phyloP scores from a whole-genome alignment of 2,888 invertebrate species.

The Volucella zonaria region DNA sequence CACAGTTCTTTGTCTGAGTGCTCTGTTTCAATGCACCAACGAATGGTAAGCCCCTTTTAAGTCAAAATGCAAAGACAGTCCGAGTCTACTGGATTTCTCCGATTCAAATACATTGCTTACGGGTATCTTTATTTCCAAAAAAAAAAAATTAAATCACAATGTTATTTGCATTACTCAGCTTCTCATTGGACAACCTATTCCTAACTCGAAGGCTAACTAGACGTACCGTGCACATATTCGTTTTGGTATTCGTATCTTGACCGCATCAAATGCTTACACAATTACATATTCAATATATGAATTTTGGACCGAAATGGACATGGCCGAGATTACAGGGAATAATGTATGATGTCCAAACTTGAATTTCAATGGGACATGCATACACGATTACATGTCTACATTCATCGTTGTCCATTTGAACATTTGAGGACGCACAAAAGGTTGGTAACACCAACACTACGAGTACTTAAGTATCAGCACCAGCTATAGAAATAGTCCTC shows the following conservation, averaged over 20 bases:
- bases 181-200: neutral
- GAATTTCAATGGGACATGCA: slow-evolving; percentile 75
- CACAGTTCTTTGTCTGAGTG: no score
- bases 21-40: no score
- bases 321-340: slow-evolving; percentile 77
- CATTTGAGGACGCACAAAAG: slow-evolving; percentile 71
- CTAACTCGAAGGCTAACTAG: no score
- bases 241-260: slow-evolving; percentile 3
- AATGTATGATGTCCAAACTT: slow-evolving; percentile 77
- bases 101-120: no score
- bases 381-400: slow-evolving; percentile 56
- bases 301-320: slow-evolving; percentile 76
- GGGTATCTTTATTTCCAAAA: no score
- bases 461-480: neutral
- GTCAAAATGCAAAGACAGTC: no score
- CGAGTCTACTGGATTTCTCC: no score
- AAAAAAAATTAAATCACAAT: neutral
- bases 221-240: no score
- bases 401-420: slow-evolving; percentile 54
- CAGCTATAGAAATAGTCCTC: slow-evolving; percentile 32
- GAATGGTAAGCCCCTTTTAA: no score
- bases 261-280: slow-evolving; percentile 68
- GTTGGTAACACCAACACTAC: slow-evolving; percentile 33
- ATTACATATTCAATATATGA: slow-evolving; percentile 77
- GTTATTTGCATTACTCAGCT: neutral